These are phyloP conservation scores for Lepidurus apus DNA, from an alignment of 1,140 invertebrate genomes.

Conservation along the genomic window DNA sequence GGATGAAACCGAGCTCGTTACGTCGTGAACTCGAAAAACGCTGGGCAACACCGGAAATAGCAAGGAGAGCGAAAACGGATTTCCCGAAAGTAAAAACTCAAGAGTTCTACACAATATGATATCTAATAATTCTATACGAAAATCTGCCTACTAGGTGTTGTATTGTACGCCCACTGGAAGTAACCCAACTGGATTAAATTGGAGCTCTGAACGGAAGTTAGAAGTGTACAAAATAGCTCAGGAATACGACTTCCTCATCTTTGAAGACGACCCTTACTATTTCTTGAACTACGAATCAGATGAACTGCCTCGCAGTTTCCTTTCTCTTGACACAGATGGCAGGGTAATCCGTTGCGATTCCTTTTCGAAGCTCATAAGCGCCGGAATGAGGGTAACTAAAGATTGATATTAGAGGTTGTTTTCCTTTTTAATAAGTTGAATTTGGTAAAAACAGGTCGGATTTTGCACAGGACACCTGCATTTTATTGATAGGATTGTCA, in stretches of 20 bases:
- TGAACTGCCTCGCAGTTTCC: background rate
- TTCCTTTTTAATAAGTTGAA: background rate
- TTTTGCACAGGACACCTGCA: background rate
- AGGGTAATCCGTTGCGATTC: background rate
- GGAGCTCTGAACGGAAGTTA: background rate
- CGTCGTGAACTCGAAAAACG: background rate
- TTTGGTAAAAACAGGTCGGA: background rate
- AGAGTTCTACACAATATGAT: background rate
- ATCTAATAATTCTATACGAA: too few species aligned
- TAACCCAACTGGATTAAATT: background rate
- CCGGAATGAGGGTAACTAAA: background rate
- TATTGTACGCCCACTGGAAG: background rate
- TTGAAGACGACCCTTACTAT: conserved; percentile 7
- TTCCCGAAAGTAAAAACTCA: background rate
- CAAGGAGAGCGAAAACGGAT: background rate
- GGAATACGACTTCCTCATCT: background rate
- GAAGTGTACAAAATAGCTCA: background rate
- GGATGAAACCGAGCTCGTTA: background rate
- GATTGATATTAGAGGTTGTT: background rate
- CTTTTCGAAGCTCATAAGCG: background rate
- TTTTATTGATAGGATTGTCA: conserved; percentile 6
- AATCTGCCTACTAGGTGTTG: background rate
- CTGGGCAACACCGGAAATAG: background rate
- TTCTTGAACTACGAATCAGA: conserved; percentile 1
- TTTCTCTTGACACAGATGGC: background rate